Base-by-base conservation (phyloP, 2,888 invertebrate genomes). In the Mesochorus sp. region DNA sequence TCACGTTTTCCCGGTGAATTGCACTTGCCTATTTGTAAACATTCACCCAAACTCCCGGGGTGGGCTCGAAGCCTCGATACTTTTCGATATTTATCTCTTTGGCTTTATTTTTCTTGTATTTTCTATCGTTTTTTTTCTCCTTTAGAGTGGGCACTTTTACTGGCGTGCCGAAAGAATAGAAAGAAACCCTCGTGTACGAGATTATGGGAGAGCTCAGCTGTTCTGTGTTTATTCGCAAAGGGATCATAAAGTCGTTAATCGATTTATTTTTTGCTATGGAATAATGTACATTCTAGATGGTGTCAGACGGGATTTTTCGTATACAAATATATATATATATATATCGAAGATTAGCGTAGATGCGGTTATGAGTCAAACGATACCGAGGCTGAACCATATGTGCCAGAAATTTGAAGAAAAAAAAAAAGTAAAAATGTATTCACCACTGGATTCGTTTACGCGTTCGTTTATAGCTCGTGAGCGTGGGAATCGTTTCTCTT, bases 361-460 rank as follows among this genome's bases (percentile, higher is more conserved):
- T 67, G 62, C 77, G 77, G 73, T 59, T 73, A 62, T 61, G 62
- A 71, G 77, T 68, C 67, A 62, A 70, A 66, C 39, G 19, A 59
- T 71, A 76, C 72, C 37, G 70, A 76, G 76, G 70, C 76, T 72
- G 61, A 77, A 73, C 61, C 76, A 72, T 37, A 77, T 67, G 72
- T 77, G 76, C 72, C 72, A 62, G 68, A 72, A 59, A 59, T 31
- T 26, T 17, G 39, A 51, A 51, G 37, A 21, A 44, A 5, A 44
- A 47, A 17, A 51, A 51, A 39, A 26, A 28, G 8, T 14, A 37
- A 12, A 37, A 4, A 64, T 64, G 44, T 37, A 37, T n/a, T 39
- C 34, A 4, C 28, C 55, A 28, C 34, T 47, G 53, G 14, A 42
- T 26, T 19, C 37, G 24, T 34, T 59, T 31, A 21, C 47, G 24